A percentile compares a stretch with the other conserved stretches of the same genome.
Conservation (phyloP, 2,888 invertebrate genomes). For the Carabus problematicus region DNA sequence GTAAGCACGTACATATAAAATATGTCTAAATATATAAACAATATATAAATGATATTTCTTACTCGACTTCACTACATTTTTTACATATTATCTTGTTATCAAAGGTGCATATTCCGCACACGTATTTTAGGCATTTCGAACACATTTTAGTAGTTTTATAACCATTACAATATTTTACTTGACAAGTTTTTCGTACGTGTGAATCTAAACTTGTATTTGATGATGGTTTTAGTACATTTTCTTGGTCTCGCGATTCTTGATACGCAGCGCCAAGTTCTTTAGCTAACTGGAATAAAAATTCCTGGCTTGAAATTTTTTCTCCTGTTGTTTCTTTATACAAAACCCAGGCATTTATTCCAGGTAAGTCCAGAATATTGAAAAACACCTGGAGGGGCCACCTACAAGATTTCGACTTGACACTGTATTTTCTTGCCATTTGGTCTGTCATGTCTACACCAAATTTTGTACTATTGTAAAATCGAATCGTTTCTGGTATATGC, state of each 20-base stretch:
- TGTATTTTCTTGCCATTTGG: constrained; percentile 46
- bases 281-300: constrained; percentile 52
- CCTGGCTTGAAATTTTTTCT: constrained; percentile 48
- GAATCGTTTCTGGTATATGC: constrained; percentile 45
- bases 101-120: constrained; percentile 8
- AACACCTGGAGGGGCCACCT: constrained; percentile 49
- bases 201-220: constrained; percentile 1
- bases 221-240: too few relatives aligned
- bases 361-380: constrained; percentile 48
- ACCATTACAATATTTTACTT: constrained; percentile 1
- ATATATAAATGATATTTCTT: background rate
- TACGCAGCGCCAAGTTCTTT: constrained; percentile 36
- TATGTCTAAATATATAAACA: too few relatives aligned
- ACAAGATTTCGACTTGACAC: constrained; percentile 41
- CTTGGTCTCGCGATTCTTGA: constrained; percentile 23
- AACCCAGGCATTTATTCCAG: constrained; percentile 46
- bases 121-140: constrained; percentile 5
- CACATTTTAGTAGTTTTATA: constrained; percentile 4
- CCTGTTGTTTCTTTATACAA: constrained; percentile 45
- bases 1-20: too few relatives aligned
- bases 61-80: background rate
- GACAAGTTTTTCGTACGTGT: background rate
- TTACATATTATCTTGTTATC: constrained; percentile 11
- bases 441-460: constrained; percentile 43
- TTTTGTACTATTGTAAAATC: constrained; percentile 29